Base-by-base conservation (phyloP, 2,797 vertebrate species). In the Hippoglossus hippoglossus region DNA sequence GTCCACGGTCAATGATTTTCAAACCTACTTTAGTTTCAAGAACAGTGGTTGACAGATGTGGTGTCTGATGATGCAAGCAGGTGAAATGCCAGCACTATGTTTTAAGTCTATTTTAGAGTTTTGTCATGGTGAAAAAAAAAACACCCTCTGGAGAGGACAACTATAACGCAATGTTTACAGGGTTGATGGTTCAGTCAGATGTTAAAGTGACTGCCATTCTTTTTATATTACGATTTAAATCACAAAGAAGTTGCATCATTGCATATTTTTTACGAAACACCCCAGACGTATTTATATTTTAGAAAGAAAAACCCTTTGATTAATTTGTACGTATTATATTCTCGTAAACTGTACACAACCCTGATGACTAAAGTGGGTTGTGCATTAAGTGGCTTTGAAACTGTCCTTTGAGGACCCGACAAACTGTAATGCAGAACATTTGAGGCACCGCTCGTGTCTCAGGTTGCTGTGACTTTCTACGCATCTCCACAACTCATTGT, bases 401-500 rank as follows among this genome's bases (percentile, higher is more conserved):
- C 15, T 68, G n/a, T 65, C 39, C 51, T 81, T 47, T 65, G 55
- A 80, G 53, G 21, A 24, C 24, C n/a, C 19, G 13, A 56, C 49
- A 75, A 58, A 82, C 77, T 77, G 18, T 51, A 51, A 75, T 70
- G 70, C 73, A 82, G 63, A 79, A 57, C 67, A 67, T 64, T 73
- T 75, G 19, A 55, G 44, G 55, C 44, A 66, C 66, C 46, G 41
- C 55, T 54, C 0, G 2, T 46, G 41, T 78, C 66, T 75, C 54
- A 47, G 68, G 55, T 60, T 77, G 53, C 66, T 55, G 6, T 82
- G 73, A 73, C 67, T 87, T 71, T 71, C 59, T 76, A 36, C 19
- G 28, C 63, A 79, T 60, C 71, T 79, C 76, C 63, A 71, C 58
- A 78, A 80, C 70, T 86, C 75, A 84, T 85, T 78, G 87, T 91